These are phyloP conservation scores for Caranx melampygus DNA, from an alignment of 2,113 vertebrate genomes.

Conservation along the genomic window DNA sequence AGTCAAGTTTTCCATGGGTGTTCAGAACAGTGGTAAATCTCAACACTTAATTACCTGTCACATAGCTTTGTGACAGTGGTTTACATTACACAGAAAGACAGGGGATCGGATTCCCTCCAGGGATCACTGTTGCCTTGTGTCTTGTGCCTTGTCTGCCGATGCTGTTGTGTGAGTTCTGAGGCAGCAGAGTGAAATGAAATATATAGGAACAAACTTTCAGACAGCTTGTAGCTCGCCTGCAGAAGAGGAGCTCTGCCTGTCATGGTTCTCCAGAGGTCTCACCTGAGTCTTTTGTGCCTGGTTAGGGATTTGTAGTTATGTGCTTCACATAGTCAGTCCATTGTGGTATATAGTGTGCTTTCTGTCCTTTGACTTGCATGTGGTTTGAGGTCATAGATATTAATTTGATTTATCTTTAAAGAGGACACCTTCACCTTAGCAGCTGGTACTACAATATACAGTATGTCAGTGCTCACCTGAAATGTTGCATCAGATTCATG, in stretches of 20 bases:
- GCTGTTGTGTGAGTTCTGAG: constrained; percentile 24
- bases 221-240: constrained; percentile 44
- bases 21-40: constrained; percentile 17
- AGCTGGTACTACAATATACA: neutral
- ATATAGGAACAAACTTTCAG: constrained; percentile 13
- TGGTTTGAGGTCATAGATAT: constrained; percentile 40
- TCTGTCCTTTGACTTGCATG: constrained; percentile 11
- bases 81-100: constrained; percentile 2
- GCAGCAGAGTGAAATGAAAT: constrained; percentile 30
- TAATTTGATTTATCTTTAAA: constrained; percentile 42
- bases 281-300: constrained; percentile 17
- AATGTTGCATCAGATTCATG: constrained; percentile 15
- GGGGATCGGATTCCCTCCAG: constrained; percentile 23
- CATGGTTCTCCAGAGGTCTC: constrained; percentile 21
- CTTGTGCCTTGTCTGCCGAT: constrained; percentile 5
- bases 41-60: constrained; percentile 38
- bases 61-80: constrained; percentile 20
- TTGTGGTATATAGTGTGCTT: neutral
- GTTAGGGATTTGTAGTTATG: constrained; percentile 4
- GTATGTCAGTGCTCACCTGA: constrained; percentile 15
- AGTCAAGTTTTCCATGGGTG: neutral
- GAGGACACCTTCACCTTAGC: constrained; percentile 6
- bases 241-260: constrained; percentile 31
- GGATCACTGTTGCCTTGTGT: constrained; percentile 12
- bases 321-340: neutral